Conservation (phyloP, 2,113 vertebrate genomes). For the Maccullochella peelii region DNA sequence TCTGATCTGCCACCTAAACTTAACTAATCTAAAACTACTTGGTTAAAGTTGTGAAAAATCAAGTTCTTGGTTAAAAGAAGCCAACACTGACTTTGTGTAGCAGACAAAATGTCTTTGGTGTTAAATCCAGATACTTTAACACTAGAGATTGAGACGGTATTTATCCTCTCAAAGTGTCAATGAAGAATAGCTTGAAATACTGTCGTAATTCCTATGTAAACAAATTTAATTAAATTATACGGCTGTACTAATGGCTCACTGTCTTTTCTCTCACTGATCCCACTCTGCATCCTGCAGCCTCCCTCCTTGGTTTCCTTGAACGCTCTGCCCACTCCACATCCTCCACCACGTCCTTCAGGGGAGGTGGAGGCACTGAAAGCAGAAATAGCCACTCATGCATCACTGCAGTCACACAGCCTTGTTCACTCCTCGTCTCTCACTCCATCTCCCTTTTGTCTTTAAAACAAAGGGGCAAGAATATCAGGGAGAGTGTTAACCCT, state of each 20-base stretch:
- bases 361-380: slow-evolving; percentile 59
- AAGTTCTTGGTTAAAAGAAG: no score
- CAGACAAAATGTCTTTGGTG: not conserved
- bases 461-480: slow-evolving; percentile 47
- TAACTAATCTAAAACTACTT: no score
- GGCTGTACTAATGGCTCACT: not conserved
- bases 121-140: no score
- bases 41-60: no score
- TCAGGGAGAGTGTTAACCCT: slow-evolving; percentile 40
- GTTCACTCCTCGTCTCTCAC: slow-evolving; percentile 48
- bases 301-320: slow-evolving; percentile 46
- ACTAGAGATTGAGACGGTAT: not conserved
- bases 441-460: slow-evolving; percentile 67
- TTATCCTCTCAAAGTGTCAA: not conserved
- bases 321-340: slow-evolving; percentile 47
- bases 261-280: not conserved
- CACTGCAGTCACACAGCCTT: slow-evolving; percentile 58
- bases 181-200: slow-evolving; percentile 11
- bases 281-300: slow-evolving; percentile 9
- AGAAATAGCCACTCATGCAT: slow-evolving; percentile 78
- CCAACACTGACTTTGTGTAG: no score
- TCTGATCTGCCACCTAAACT: not conserved
- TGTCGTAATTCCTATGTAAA: not conserved
- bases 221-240: slow-evolving; percentile 10
- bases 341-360: slow-evolving; percentile 67